Evolutionary conservation across 2,888 invertebrate genomes (phyloP), one percentile per base, ranked within the genome.

Genomic region (Ornithoptera priamus): DNA sequence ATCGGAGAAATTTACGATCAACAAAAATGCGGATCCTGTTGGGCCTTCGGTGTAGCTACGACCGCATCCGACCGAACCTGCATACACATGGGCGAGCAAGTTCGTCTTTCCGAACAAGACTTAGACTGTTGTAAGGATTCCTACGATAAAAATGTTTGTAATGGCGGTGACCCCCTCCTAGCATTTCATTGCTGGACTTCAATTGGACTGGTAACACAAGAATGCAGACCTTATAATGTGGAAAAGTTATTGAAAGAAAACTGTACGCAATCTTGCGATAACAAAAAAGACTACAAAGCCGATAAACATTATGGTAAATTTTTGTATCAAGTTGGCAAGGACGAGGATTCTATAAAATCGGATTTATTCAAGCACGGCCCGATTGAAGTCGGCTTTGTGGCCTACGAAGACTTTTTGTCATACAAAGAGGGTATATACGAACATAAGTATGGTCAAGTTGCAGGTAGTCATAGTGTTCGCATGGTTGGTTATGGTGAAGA

Each of bases 1-100:
- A 93, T 97, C 72, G 84, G 86, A 22, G 95, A 96, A 86, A 94
- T 96, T 71, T 89, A 96, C 70, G 96, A 96, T 85, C 96, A 97
- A 69, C 96, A 95, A 5, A 94, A 94, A n/a, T 97, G 97, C 83
- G 97, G 97, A 22, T 96, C 96, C 8, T 97, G 97, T 85, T 97
- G 97, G 97, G 96, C 97, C 0, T 95, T 96, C 83, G 96, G 95
- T 30, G 96, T 97, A 12, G 96, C 95, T 0, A 96, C 95, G 84
- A 95, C 96, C 0, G 97, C 97, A 95, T 95, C 96, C 1, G 97
- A 97, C 86, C 91, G 97, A 66, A 93, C 94, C 30, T 97, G 97
- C 84, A 96, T 97, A 78, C 94, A 94, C 75, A 95, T 95, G 0
- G 90, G 94, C 15, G 96, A 94, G 4, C 87, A 90, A 22, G 78